These are phyloP conservation scores for Onychomys leucogaster DNA, from an alignment of 2,797 vertebrate genomes.

Conservation along the genomic window DNA sequence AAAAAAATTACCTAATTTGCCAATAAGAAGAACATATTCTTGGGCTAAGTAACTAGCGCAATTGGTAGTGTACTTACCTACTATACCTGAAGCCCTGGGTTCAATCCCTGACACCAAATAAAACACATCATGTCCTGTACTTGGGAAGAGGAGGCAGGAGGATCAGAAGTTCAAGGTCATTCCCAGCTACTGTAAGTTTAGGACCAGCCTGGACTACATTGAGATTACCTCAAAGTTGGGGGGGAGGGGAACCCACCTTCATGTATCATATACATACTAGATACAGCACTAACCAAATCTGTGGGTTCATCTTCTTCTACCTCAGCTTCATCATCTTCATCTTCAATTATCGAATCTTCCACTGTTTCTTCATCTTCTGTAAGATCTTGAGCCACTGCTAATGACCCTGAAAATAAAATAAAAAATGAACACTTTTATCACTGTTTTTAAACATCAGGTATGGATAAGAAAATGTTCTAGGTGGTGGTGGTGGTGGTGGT, in stretches of 20 bases:
- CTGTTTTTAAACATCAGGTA: not conserved
- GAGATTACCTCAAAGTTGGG: not conserved
- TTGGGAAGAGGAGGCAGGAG: not conserved
- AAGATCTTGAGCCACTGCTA: slow-evolving; percentile 93
- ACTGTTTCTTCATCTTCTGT: slow-evolving; percentile 97
- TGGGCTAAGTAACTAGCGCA: not conserved
- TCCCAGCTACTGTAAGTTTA: not conserved
- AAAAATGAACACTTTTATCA: not conserved
- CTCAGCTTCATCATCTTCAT: slow-evolving; percentile 98
- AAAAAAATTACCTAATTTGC: not conserved
- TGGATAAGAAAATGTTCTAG: not conserved
- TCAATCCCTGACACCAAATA: not conserved
- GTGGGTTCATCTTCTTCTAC: slow-evolving; percentile 98
- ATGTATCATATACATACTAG: slow-evolving; percentile 34
- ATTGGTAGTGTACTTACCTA: not conserved
- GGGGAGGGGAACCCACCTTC: not conserved
- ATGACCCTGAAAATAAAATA: slow-evolving; percentile 78
- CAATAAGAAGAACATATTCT: slow-evolving; percentile 19
- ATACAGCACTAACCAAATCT: slow-evolving; percentile 90
- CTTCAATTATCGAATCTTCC: slow-evolving; percentile 95
- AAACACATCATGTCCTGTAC: not conserved
- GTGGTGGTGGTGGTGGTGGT: no score
- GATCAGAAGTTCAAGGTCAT: not conserved
- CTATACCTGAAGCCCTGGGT: not conserved
- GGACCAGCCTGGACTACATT: not conserved